Percentiles rank a stretch among this genome's conserved stretches.
phyloP scores from a whole-genome alignment of 2,888 invertebrate genomes.

The Strigamia crassipes region DNA sequence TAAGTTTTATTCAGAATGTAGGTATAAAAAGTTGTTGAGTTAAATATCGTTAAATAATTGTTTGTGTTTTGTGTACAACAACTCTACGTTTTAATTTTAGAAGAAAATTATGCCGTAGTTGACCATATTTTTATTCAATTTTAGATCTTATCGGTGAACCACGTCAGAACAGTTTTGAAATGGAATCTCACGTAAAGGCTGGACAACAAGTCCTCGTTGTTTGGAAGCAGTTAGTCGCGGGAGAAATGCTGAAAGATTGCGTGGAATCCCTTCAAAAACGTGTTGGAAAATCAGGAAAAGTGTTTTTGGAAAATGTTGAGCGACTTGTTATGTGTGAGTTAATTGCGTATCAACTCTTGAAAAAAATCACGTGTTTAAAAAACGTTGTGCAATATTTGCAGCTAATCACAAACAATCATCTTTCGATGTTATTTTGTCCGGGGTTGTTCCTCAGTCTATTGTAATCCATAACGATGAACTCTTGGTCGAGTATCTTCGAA shows the following conservation, averaged over 20 bases:
- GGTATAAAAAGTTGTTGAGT: not conserved
- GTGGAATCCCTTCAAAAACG: constrained; percentile 63
- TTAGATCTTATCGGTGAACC: not conserved
- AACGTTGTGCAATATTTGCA: constrained; percentile 55
- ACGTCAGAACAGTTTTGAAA: not conserved
- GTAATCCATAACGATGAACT: constrained; percentile 61
- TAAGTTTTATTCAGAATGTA: not conserved
- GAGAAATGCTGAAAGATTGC: constrained; percentile 63
- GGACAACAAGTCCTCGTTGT: constrained; percentile 65
- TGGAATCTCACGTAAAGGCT: constrained; percentile 25
- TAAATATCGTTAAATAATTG: not conserved
- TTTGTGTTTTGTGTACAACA: no score
- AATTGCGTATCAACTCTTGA: not conserved
- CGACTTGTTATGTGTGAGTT: constrained; percentile 67
- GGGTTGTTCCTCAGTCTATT: constrained; percentile 61
- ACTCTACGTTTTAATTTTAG: no score
- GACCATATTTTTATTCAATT: not conserved
- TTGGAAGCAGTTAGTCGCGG: constrained; percentile 64
- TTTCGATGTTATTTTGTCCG: constrained; percentile 68
- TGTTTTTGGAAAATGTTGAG: constrained; percentile 67
- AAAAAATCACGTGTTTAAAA: not conserved
- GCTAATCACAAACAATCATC: constrained; percentile 66
- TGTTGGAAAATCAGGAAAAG: constrained; percentile 59
- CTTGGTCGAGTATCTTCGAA: constrained; percentile 64
- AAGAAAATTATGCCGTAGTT: no score